Evolutionary conservation across 92 coral and sea anemone species (phyloP), one percentile per base, ranked within the genome.

Genomic region (Heteractis magnifica): DNA sequence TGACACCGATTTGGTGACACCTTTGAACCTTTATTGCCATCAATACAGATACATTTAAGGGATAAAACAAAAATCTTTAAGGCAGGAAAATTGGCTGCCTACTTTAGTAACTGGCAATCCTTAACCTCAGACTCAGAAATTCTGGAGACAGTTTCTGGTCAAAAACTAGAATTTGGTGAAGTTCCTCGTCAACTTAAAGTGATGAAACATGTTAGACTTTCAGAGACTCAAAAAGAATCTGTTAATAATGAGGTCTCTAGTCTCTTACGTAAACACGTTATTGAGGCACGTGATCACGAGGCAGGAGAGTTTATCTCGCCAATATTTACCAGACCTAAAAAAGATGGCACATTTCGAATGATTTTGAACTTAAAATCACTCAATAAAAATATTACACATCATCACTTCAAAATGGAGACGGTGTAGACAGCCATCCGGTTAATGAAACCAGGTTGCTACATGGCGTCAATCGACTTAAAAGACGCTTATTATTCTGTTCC

Each of bases 191-290:
- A 34, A 55, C 19, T 48, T 20, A 79, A 60, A 70, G 73, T 55
- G 13, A 50, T 77, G 81, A 44, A 11, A 34, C 81, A 77, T 79
- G 83, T 51, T 55, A 70, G n/a, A 49, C 51, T 79, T 1, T 79
- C 83, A 64, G 83, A 62, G 83, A 79, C 83, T 11, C 83, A 79
- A 79, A 79, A 75, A 79, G 83, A 20, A 79, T 79, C 83, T 53
- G 56, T 53, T 53, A 53, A 53, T 53, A 53, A 53, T 53, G 56
- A 53, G 56, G 56, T 7, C 56, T 53, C 56, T 53, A 53, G 1
- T 53, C 56, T 53, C 56, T 53, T 11, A 53, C 56, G 2, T 53
- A 53, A 53, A 53, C 56, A 53, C 56, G 56, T 53, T 53, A 53
- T 79, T 62, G 83, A 23, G 26, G 26, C 26, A 26, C 1, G 26